Base-by-base conservation (phyloP, 2,888 invertebrate genomes). In the Drosophila nr. perissopoda region DNA sequence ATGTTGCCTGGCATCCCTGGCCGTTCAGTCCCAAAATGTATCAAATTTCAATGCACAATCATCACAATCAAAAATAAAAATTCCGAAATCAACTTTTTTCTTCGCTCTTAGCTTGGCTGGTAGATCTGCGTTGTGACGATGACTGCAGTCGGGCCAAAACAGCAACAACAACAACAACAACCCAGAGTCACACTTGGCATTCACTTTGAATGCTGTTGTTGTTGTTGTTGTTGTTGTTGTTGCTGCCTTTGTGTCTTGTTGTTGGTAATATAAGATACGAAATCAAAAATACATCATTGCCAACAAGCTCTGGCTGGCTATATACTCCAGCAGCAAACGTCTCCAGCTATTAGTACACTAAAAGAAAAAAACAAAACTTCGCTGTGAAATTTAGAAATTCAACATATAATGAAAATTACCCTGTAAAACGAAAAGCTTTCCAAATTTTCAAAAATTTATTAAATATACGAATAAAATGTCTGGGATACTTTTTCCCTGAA, bases 21-120 rank as follows among this genome's bases (percentile, higher is more conserved):
- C 78, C 64, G 69, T 65, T 87, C 83, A 76, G 86, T 87, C 86
- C 87, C 87, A 86, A 91, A 91, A 91, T 91, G 91, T 91, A 91
- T 91, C 92, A 91, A 91, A 91, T 91, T 91, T 91, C 91, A 91
- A 91, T 90, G 89, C 90, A 91, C 91, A 91, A 91, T 91, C 91
- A 90, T 90, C 91, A 90, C 87, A 89, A 90, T 90, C 88, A 85
- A 84, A 87, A 88, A 90, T 89, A 88, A 87, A 86, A 89, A 83
- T 86, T 87, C 87, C 81, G 85, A 87, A 87, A 89, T 87, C 90
- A 91, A 90, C 83, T 87, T 82, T 83, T 82, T 80, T 83, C 68
- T 62, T 77, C 69, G 64, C 59, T 67, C 63, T 70, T 51, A 34
- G 42, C 42, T 31, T 40, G 31, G 36, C 72, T 66, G 59, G 38